These are phyloP conservation scores for Lota lota DNA, from an alignment of 2,113 vertebrate species.

Conservation along the genomic window DNA sequence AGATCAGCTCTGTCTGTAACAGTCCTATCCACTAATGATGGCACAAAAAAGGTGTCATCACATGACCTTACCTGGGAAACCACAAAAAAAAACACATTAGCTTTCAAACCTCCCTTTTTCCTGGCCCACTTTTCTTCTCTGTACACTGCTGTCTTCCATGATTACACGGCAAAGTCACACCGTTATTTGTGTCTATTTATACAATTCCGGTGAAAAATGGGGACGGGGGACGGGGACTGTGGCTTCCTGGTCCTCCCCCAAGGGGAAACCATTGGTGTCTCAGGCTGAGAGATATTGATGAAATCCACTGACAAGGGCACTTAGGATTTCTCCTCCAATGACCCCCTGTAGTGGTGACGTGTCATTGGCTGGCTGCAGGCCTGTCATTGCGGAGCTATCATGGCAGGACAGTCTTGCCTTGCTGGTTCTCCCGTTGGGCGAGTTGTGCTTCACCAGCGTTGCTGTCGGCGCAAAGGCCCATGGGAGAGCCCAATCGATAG, in stretches of 20 bases:
- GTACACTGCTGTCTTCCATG: background rate
- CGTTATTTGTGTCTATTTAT: constrained; percentile 3
- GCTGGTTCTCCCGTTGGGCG: background rate
- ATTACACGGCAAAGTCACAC: constrained; percentile 8
- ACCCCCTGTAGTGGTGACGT: background rate
- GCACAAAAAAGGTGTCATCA: background rate
- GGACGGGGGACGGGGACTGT: background rate
- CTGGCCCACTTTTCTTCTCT: background rate
- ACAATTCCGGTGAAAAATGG: background rate
- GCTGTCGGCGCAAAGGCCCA: constrained; percentile 5
- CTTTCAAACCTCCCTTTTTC: background rate
- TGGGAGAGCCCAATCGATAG: constrained; percentile 13
- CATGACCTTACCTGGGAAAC: background rate
- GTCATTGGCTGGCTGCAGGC: constrained; percentile 7
- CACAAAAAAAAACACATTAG: background rate
- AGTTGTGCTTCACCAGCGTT: constrained; percentile 3
- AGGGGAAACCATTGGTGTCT: background rate
- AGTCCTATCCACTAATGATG: background rate
- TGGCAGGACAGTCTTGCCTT: constrained; percentile 6
- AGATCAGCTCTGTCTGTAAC: background rate
- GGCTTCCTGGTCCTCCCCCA: background rate
- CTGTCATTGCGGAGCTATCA: constrained; percentile 5
- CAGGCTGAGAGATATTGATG: constrained; percentile 21
- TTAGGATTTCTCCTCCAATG: constrained; percentile 14
- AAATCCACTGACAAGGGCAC: constrained; percentile 25